Percentiles rank a stretch among this genome's conserved stretches.
These are phyloP conservation scores for Cheilosia scutellata DNA, from an alignment of 2,888 invertebrate genomes.

Conservation along the genomic window DNA sequence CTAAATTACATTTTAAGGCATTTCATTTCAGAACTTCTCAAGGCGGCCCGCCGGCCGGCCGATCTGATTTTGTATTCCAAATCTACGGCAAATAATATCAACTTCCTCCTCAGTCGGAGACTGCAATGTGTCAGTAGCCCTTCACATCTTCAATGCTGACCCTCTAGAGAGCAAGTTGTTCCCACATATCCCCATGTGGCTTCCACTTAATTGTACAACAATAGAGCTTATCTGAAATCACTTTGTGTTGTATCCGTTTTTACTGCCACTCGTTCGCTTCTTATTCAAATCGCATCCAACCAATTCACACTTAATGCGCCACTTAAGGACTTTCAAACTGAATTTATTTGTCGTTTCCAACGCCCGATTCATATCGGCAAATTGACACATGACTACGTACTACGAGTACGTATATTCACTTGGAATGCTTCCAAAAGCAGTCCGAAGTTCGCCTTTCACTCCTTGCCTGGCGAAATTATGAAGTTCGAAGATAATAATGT, in stretches of 20 bases:
- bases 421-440: slow-evolving; percentile 53
- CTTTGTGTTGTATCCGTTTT: background rate
- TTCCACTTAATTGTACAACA: no score
- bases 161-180: no score
- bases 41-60: no score
- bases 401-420: slow-evolving; percentile 6
- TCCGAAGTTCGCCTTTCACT: background rate
- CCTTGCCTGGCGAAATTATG: slow-evolving; percentile 79
- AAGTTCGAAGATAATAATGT: slow-evolving; percentile 83
- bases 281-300: background rate
- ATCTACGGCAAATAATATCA: no score
- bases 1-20: no score
- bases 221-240: no score
- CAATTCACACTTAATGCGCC: slow-evolving; percentile 35
- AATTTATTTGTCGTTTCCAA: slow-evolving; percentile 19
- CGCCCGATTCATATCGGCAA: slow-evolving; percentile 50
- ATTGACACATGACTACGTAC: slow-evolving; percentile 42
- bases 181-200: no score
- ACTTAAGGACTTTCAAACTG: slow-evolving; percentile 34
- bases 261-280: background rate
- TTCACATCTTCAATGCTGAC: no score
- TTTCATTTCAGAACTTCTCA: no score
- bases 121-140: no score
- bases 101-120: no score
- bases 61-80: no score